Conservation (phyloP, 37 sponge, comb jelly and placozoan genomes). For the Chondrilla cf. caribensis region DNA sequence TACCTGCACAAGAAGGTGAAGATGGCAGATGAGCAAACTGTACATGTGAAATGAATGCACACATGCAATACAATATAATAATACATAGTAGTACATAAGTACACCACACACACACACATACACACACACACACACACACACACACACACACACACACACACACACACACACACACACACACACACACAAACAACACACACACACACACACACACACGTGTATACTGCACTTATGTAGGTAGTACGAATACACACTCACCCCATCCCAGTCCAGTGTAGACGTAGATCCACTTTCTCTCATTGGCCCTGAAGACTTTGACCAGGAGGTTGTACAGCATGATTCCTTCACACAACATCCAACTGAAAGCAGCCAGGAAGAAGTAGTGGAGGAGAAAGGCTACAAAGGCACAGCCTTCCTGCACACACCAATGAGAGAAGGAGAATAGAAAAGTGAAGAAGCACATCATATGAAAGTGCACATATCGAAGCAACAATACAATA, state of each 20-base stretch:
- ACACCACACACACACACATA: background rate
- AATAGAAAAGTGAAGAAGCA: background rate
- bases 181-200: too few species aligned
- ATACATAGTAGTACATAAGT: background rate
- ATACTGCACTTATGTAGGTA: background rate
- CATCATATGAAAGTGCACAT: background rate
- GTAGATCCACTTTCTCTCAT: conserved; percentile 10
- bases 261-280: conserved; percentile 31
- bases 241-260: conserved; percentile 9
- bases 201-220: background rate
- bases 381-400: conserved; percentile 27
- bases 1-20: conserved; percentile 19
- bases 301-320: conserved; percentile 17
- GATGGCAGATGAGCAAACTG: background rate
- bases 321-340: conserved; percentile 18
- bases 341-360: conserved; percentile 37
- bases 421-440: background rate
- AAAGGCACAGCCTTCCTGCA: conserved; percentile 13
- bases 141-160: conserved; percentile 13
- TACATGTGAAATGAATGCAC: background rate
- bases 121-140: background rate
- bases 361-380: conserved; percentile 33
- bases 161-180: background rate
- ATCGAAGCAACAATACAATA: background rate
- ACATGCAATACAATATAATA: background rate